Evolutionary conservation across 2,113 vertebrate genomes (phyloP).

Genomic region (Bubalus kerabau): DNA sequence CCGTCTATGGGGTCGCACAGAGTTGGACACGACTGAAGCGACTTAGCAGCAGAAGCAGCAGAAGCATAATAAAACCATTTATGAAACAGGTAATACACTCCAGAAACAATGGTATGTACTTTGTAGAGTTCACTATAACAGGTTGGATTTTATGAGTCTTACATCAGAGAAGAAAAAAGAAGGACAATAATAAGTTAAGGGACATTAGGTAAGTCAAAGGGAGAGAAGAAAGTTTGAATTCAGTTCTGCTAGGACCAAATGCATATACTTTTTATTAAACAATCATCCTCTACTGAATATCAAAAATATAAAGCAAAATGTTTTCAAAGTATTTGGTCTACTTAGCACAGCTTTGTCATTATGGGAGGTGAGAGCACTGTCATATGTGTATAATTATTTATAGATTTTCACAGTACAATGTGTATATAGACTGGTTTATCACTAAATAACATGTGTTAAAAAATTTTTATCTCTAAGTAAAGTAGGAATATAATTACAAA

Average conservation of each 20-base stretch:
- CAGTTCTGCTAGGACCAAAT: not conserved
- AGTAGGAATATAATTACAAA: conserved; percentile 23
- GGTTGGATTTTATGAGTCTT: not conserved
- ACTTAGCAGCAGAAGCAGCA: no score
- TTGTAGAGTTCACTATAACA: not conserved
- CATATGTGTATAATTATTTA: not conserved
- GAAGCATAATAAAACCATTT: not conserved
- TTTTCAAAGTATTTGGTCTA: not conserved
- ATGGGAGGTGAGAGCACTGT: not conserved
- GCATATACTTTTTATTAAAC: not conserved
- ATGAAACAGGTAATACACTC: not conserved
- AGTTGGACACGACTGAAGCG: no score
- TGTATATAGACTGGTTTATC: not conserved
- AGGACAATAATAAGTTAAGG: not conserved
- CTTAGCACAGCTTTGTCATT: not conserved
- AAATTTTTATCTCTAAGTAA: not conserved
- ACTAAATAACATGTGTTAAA: not conserved
- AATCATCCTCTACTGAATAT: not conserved
- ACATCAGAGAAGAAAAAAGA: not conserved
- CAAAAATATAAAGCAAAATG: not conserved
- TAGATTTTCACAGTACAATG: not conserved
- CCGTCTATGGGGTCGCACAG: no score
- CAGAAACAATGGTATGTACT: not conserved
- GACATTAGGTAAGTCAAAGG: not conserved
- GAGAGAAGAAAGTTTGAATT: not conserved